Evolutionary conservation across 2,888 invertebrate genomes (phyloP).

Genomic region (Operophtera brumata): DNA sequence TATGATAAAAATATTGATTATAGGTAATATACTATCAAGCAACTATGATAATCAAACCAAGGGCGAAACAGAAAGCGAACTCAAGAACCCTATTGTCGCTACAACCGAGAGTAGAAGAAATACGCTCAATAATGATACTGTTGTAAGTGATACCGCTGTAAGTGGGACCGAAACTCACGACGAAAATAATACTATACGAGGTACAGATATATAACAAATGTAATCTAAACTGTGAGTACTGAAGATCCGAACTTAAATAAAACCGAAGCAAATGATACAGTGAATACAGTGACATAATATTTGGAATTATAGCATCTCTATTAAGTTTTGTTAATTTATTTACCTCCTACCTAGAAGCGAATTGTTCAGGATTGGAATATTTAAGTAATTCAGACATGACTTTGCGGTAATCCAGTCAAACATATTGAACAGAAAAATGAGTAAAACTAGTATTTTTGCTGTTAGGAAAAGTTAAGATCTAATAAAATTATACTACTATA

Average conservation of each 20-base stretch:
- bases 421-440: too few relatives aligned
- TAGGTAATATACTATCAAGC: slow-evolving; percentile 10
- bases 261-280: neutral
- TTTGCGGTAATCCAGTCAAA: too few relatives aligned
- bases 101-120: neutral
- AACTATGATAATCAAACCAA: slow-evolving; percentile 2
- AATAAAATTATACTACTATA: too few relatives aligned
- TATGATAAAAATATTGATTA: neutral
- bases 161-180: neutral
- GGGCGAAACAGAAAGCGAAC: neutral
- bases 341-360: neutral
- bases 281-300: neutral
- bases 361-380: too few relatives aligned
- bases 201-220: neutral
- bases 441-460: too few relatives aligned
- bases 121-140: neutral
- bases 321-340: neutral
- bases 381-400: too few relatives aligned
- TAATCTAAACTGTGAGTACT: neutral
- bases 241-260: neutral
- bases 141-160: neutral
- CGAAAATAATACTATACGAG: slow-evolving; percentile 3
- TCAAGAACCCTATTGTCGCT: neutral
- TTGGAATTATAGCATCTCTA: neutral
- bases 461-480: too few relatives aligned